A percentile compares a stretch with the other conserved stretches of the same genome.
phyloP scores from a whole-genome alignment of 2,797 vertebrate species.

The Potorous gilbertii region DNA sequence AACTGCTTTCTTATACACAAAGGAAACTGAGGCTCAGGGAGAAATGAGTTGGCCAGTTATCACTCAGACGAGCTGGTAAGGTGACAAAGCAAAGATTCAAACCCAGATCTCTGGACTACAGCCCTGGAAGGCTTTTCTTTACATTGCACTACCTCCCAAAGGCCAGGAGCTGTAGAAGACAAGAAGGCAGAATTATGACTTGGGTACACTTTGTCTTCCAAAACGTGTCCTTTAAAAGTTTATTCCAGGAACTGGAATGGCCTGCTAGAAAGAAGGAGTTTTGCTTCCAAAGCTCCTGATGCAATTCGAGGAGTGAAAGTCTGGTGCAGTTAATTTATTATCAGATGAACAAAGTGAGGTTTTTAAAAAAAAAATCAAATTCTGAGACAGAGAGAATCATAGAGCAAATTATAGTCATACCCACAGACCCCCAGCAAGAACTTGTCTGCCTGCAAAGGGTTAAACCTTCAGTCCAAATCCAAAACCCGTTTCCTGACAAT shows the following conservation, averaged over 20 bases:
- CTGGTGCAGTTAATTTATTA: slow-evolving; percentile 10
- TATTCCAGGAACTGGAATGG: slow-evolving; percentile 38
- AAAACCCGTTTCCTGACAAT: slow-evolving; percentile 53
- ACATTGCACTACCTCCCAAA: neutral
- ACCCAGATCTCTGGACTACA: neutral
- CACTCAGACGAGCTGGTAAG: neutral
- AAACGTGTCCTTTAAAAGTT: slow-evolving; percentile 40
- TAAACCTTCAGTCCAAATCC: neutral
- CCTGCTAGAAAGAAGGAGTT: neutral
- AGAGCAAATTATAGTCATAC: neutral
- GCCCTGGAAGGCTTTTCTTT: neutral
- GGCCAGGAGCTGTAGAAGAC: neutral
- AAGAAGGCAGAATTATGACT: neutral
- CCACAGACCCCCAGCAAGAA: neutral
- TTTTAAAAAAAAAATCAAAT: neutral
- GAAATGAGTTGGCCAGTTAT: accelerated
- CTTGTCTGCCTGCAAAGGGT: neutral
- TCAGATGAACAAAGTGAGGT: slow-evolving; percentile 31
- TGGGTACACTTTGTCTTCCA: slow-evolving; percentile 46
- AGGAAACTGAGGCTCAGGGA: neutral
- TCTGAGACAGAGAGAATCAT: neutral
- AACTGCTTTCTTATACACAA: neutral
- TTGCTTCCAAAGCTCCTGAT: slow-evolving; percentile 51
- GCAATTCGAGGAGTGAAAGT: neutral
- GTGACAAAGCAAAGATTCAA: neutral